Base-by-base conservation (phyloP, 2,113 vertebrate genomes). In the Passer domesticus region DNA sequence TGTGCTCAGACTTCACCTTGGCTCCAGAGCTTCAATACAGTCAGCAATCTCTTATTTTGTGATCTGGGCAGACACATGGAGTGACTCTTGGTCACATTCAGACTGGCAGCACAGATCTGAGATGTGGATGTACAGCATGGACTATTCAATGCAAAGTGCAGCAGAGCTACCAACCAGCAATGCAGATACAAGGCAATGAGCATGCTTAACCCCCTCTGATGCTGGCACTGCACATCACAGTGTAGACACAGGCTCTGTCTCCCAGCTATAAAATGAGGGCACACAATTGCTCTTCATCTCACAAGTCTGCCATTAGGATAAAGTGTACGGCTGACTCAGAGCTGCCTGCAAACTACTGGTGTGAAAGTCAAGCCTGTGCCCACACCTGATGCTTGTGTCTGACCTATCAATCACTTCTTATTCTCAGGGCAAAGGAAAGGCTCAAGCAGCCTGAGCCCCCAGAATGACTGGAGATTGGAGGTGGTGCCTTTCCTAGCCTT, bases 301-400 rank as follows among this genome's bases (percentile, higher is more conserved):
- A 41, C n/a, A 56, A 37, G 27, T 19, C 66, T 81, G 52, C 64
- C 55, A 55, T 81, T 56, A 83, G 70, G 72, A 90, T 68, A 56
- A 95, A 95, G 79, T 23, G 30, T 17, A 33, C 3, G 39, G 39
- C 77, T 97, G 76, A 94, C 62, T 89, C 80, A 82, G 85, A 94
- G 58, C 44, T 94, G 77, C 41, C 83, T 73, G 47, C 46, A 82
- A 49, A 84, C 60, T 39, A 49, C 4, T 53, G 59, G 47, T 1
- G 0, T 76, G 74, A 90, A 83, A 94, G n/a, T 35, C 68, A 93
- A 68, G 81, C 31, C 74, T 55, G 33, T 83, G 67, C 59, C 52
- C 47, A 77, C 55, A 83, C 10, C 24, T 87, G 73, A 46, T 85
- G 39, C 44, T 78, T 74, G 7, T 55, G 39, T 60, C 72, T 92